Evolutionary conservation across 2,797 vertebrate species (phyloP).

Genomic region (Phataginus tetradactyla): DNA sequence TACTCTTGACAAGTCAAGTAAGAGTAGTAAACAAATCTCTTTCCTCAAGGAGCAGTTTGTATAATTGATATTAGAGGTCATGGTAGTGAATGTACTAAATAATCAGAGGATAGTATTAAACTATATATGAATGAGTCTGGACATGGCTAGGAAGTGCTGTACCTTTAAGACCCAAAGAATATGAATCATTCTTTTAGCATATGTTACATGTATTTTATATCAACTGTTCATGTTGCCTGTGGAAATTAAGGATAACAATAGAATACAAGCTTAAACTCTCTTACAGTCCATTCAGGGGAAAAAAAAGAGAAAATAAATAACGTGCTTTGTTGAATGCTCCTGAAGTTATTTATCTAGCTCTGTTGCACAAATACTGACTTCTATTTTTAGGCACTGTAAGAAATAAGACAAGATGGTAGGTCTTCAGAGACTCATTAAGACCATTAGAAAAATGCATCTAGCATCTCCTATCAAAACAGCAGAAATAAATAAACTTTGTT

Average conservation of each 20-base stretch:
- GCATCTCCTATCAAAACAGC: slow-evolving; percentile 84
- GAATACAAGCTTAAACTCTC: neutral
- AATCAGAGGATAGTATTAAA: neutral
- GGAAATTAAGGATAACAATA: neutral
- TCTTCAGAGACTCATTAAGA: slow-evolving; percentile 86
- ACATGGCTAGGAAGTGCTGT: neutral
- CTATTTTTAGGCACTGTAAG: slow-evolving; percentile 79
- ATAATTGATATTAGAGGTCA: neutral
- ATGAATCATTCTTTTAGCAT: neutral
- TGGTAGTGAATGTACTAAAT: neutral
- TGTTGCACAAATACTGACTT: slow-evolving; percentile 65
- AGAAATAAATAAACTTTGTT: slow-evolving; percentile 88
- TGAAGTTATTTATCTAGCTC: slow-evolving; percentile 74
- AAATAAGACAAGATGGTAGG: slow-evolving; percentile 79
- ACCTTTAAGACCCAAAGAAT: neutral
- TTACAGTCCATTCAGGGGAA: neutral
- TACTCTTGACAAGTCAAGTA: no score
- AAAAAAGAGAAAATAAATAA: neutral
- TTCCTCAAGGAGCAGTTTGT: neutral
- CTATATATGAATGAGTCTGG: neutral
- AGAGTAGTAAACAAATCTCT: neutral
- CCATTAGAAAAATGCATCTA: slow-evolving; percentile 85
- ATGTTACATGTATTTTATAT: neutral
- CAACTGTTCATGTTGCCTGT: neutral
- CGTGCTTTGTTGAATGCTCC: slow-evolving; percentile 62